Evolutionary conservation across 2,888 invertebrate genomes (phyloP).

Genomic region (Drosophila gaucha): DNA sequence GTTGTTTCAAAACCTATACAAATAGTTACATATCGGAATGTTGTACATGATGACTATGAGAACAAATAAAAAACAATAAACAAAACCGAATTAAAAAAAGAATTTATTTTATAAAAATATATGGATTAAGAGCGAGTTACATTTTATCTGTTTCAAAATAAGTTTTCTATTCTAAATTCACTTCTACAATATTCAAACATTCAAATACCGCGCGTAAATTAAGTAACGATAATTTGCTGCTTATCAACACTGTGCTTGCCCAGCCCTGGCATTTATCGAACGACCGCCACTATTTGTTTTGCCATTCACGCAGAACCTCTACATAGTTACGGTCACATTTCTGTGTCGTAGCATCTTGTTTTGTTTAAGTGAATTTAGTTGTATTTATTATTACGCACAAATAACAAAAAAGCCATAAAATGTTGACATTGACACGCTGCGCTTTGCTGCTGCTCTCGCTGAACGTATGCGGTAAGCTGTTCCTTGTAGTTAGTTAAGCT

Average conservation of each 20-base stretch:
- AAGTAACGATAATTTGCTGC: not conserved
- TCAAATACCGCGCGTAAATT: not conserved
- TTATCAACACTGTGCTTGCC: constrained; percentile 12
- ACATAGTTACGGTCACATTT: constrained; percentile 30
- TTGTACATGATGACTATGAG: constrained; percentile 50
- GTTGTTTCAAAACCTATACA: constrained; percentile 59
- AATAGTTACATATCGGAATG: constrained; percentile 64
- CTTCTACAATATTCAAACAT: too few relatives aligned
- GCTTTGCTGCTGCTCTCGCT: constrained; percentile 52
- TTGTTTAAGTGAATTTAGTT: constrained; percentile 15
- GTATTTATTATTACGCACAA: constrained; percentile 8
- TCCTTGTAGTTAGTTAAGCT: not conserved
- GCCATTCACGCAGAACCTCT: not conserved
- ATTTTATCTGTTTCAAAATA: too few relatives aligned
- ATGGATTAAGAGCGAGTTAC: too few relatives aligned
- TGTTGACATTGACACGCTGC: constrained; percentile 48
- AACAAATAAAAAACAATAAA: constrained; percentile 39
- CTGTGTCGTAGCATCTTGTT: constrained; percentile 26
- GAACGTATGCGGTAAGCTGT: constrained; percentile 53
- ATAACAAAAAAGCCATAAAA: constrained; percentile 18
- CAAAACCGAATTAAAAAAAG: too few relatives aligned
- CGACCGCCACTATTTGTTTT: constrained; percentile 22
- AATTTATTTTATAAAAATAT: not conserved
- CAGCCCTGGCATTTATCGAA: not conserved
- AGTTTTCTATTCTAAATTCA: too few relatives aligned